Base-by-base conservation (phyloP, 2,797 vertebrate species). In the Artibeus lituratus region DNA sequence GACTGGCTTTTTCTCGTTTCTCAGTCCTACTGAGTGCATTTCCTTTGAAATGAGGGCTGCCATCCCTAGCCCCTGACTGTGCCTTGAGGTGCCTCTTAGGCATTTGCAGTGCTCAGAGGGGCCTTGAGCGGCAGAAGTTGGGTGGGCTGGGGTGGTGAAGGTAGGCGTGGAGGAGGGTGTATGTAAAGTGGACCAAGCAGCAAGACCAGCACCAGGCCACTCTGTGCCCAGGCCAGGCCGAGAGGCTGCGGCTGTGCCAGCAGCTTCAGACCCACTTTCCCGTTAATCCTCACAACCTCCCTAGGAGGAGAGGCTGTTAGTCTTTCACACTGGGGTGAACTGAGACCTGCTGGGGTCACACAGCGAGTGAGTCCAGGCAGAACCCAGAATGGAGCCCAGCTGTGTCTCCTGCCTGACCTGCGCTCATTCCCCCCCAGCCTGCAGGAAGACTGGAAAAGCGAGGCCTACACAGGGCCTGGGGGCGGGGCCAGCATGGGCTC, bases 391-490 rank as follows among this genome's bases (percentile, higher is more conserved):
- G 78, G 73, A 85, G 55, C 57, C 39, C 47, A 67, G 94, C 7
- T 53, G 19, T 47, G 29, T 39, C 89, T 86, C 4, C 0, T 16
- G 47, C 42, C 37, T 44, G 32, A 2, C 26, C 19, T 83, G 51
- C 0, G 0, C 11, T 62, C 0, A 0, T 5, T 67, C 49, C 73
- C 53, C 74, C 44, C 10, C 32, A 65, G 84, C 47, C 65, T 49
- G 55, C 12, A 15, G 42, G 51, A 19, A 74, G 77, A 42, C 76
- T 3, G 67, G 42, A 83, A 78, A 29, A 55, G 49, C 57, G 88
- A 22, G 10, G 14, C 26, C 24, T 22, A 3, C 8, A 10, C 4
- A 12, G 44, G 51, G 70, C 21, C 73, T 67, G 53, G 82, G 53
- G 24, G 57, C 5, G 4, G 92, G 47, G 29, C 91, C 69, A 51